Evolutionary conservation across 2,888 invertebrate species (phyloP), one percentile per base, ranked within the genome.

Genomic region (Noctua pronuba): DNA sequence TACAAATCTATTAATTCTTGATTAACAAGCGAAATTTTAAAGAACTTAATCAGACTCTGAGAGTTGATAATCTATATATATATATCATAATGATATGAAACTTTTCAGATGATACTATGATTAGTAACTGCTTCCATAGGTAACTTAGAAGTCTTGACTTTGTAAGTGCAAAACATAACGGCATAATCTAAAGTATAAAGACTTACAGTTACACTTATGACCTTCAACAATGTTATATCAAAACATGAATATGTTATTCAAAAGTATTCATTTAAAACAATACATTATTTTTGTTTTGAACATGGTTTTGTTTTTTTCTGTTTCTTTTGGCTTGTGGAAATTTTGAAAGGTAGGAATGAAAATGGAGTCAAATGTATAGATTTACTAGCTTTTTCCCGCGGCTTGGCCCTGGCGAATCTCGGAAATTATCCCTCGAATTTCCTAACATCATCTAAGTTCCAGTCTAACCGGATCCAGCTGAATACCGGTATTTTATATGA

Each of bases 221-320:
- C 82, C 86, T 75, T 82, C 55, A 69, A 52, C 58, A 6, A 46
- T 64, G 52, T 31, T 35, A 65, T 73, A 86, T 75, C 68, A 69
- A 82, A 77, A 83, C 68, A 77, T 62, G 72, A 65, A 69, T 35
- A 35, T 55, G 24, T 65, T 77, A 86, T 83, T 66, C 71, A 83
- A 66, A 82, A 60, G 6, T 65, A 83, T 83, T 69, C 60, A 86
- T 73, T 31, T 31, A 69, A 82, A 69, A 74, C 77, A 38, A 21
- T 58, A 82, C 67, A 86, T 86, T 86, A 80, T n/a, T 85, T 72
- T 71, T 85, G 85, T 80, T 80, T 80, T 80, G 71, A 60, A 18
- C 31, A 35, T 28, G 7, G 0, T 68, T 52, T 79, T 60, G 44
- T 7, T 31, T 60, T 58, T 3, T 60, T n/a, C 18, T 2, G 41